Evolutionary conservation across 2,888 invertebrate species (phyloP).

Genomic region (Spodoptera exigua): DNA sequence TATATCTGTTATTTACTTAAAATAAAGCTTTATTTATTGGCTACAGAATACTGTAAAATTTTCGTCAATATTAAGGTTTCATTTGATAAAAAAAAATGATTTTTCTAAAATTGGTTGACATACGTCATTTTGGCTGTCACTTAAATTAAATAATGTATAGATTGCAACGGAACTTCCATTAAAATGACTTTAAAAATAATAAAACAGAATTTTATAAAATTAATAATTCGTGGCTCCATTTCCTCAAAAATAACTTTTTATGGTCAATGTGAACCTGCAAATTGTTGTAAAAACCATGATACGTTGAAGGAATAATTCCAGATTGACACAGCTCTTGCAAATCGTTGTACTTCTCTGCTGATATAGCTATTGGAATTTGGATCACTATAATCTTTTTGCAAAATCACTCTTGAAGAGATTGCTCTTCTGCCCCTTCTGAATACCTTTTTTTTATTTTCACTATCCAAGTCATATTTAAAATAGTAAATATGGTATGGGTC

Average conservation of each 20-base stretch:
- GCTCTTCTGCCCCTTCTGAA: slow-evolving; percentile 27
- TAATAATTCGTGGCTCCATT: no score
- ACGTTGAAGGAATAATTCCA: slow-evolving; percentile 5
- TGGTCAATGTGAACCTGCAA: slow-evolving; percentile 16
- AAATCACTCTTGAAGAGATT: slow-evolving; percentile 15
- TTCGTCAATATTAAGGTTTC: no score
- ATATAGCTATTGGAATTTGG: slow-evolving; percentile 18
- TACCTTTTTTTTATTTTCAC: slow-evolving; percentile 19
- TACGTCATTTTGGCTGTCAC: no score
- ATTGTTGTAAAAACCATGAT: slow-evolving; percentile 14
- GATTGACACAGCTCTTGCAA: slow-evolving; percentile 13
- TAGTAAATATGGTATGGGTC: slow-evolving; percentile 23
- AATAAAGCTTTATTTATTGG: no score
- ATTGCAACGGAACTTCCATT: no score
- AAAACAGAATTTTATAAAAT: no score
- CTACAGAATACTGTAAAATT: no score
- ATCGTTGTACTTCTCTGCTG: slow-evolving; percentile 18
- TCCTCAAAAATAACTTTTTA: slow-evolving; percentile 4
- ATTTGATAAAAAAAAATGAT: no score
- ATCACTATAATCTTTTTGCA: slow-evolving; percentile 22
- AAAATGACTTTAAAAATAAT: no score
- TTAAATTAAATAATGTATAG: no score
- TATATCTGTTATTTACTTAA: no score
- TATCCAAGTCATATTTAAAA: slow-evolving; percentile 30
- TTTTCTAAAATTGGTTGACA: no score